Evolutionary conservation across 2,113 vertebrate genomes (phyloP).

Genomic region (Platanista minor): DNA sequence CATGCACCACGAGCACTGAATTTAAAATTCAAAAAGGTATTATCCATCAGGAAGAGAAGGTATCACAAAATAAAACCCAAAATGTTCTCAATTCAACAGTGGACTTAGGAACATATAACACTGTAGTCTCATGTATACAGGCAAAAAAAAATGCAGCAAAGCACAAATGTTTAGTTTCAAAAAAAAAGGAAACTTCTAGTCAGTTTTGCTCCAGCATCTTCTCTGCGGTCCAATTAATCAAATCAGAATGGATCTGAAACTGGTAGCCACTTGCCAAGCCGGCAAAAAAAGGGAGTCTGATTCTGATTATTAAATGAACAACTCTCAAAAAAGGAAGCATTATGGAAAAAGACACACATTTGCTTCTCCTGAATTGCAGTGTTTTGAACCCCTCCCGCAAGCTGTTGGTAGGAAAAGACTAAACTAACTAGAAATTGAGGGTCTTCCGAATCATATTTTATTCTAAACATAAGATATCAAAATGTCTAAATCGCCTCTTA

Average conservation of each 20-base stretch:
- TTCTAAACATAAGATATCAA: constrained; percentile 6
- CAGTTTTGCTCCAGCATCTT: constrained; percentile 71
- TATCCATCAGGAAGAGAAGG: constrained; percentile 14
- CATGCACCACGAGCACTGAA: background rate
- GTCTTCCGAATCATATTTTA: background rate
- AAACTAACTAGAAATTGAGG: constrained; percentile 29
- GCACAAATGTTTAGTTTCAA: constrained; percentile 78
- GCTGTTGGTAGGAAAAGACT: constrained; percentile 59
- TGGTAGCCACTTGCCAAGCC: constrained; percentile 75
- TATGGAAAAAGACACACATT: constrained; percentile 51
- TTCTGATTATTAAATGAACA: constrained; percentile 76
- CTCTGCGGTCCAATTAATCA: constrained; percentile 81
- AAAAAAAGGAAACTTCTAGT: constrained; percentile 75
- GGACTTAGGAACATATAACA: constrained; percentile 57
- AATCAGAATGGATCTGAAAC: constrained; percentile 72
- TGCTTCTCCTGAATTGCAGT: constrained; percentile 31
- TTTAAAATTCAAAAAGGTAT: background rate
- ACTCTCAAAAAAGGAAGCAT: constrained; percentile 61
- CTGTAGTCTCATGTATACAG: constrained; percentile 64
- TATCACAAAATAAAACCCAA: constrained; percentile 30
- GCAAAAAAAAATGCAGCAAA: constrained; percentile 69
- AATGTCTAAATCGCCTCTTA: background rate
- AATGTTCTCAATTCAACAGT: constrained; percentile 51
- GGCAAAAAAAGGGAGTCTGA: constrained; percentile 74
- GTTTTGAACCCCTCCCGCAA: constrained; percentile 62